Evolutionary conservation across 2,113 vertebrate species (phyloP).

Genomic region (Candoia aspera): DNA sequence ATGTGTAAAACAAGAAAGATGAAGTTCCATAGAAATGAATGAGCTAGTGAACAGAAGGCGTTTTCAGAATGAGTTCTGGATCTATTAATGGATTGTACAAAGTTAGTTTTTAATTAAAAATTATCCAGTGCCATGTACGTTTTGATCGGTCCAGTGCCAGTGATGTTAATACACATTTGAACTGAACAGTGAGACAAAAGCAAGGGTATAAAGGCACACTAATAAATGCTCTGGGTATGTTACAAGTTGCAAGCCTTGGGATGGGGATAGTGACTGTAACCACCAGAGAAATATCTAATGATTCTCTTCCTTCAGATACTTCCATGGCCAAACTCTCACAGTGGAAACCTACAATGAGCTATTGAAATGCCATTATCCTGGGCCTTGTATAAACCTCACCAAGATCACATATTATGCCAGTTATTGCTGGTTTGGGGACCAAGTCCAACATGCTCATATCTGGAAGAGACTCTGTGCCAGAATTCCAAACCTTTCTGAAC

Average conservation of each 20-base stretch:
- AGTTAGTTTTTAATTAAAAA: slow-evolving; percentile 54
- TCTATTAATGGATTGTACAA: slow-evolving; percentile 25
- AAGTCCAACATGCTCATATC: not conserved
- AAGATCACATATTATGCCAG: slow-evolving; percentile 32
- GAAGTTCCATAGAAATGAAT: not conserved
- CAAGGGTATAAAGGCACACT: slow-evolving; percentile 51
- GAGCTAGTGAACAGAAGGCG: fast-evolving
- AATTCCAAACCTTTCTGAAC: not conserved
- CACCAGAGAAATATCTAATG: slow-evolving; percentile 56
- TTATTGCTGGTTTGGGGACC: slow-evolving; percentile 20
- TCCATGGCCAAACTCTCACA: slow-evolving; percentile 53
- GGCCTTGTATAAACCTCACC: slow-evolving; percentile 45
- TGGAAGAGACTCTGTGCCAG: not conserved
- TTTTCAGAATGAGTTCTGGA: not conserved
- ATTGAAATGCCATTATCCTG: slow-evolving; percentile 61
- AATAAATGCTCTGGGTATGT: slow-evolving; percentile 57
- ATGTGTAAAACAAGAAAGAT: not conserved
- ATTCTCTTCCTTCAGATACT: slow-evolving; percentile 49
- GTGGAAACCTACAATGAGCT: slow-evolving; percentile 51
- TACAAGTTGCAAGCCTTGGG: not conserved
- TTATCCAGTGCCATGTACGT: slow-evolving; percentile 50
- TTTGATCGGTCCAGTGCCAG: slow-evolving; percentile 43
- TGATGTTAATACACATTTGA: slow-evolving; percentile 65
- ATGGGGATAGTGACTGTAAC: slow-evolving; percentile 63
- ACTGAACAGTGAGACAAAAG: slow-evolving; percentile 63